phyloP scores from a whole-genome alignment of 2,113 vertebrate genomes.

The Astur gentilis region DNA sequence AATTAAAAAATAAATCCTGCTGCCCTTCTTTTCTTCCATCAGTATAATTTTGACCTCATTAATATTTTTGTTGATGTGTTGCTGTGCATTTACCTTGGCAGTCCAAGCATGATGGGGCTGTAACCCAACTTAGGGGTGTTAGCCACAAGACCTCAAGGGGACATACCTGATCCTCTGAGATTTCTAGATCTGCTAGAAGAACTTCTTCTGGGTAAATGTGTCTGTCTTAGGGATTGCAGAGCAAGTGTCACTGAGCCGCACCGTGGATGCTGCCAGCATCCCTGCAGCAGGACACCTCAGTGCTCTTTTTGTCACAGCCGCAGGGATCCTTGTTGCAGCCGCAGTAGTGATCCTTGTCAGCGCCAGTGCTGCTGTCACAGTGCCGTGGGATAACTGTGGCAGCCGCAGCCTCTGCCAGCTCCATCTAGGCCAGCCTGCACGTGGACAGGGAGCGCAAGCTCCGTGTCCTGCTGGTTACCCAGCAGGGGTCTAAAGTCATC shows the following conservation, averaged over 20 bases:
- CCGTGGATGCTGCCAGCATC: neutral
- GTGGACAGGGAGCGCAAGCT: neutral
- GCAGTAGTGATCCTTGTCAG: neutral
- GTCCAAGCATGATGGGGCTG: neutral
- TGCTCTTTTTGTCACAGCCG: neutral
- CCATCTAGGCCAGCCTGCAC: neutral
- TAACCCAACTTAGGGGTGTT: neutral
- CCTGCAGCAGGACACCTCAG: neutral
- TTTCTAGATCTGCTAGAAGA: neutral
- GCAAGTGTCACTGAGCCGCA: neutral
- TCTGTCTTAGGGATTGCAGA: neutral
- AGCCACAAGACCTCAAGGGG: neutral
- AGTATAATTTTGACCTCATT: neutral
- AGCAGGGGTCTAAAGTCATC: neutral
- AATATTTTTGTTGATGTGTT: neutral
- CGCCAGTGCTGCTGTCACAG: neutral
- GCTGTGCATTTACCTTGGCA: neutral
- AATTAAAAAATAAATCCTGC: neutral
- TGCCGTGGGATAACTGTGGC: accelerated
- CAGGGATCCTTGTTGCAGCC: neutral
- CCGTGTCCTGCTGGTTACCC: neutral
- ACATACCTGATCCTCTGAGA: neutral
- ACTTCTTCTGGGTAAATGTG: neutral
- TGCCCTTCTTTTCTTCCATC: neutral
- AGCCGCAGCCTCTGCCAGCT: neutral